Evolutionary conservation across 1,140 invertebrate species (phyloP).

Genomic region (Lethrus apterus): DNA sequence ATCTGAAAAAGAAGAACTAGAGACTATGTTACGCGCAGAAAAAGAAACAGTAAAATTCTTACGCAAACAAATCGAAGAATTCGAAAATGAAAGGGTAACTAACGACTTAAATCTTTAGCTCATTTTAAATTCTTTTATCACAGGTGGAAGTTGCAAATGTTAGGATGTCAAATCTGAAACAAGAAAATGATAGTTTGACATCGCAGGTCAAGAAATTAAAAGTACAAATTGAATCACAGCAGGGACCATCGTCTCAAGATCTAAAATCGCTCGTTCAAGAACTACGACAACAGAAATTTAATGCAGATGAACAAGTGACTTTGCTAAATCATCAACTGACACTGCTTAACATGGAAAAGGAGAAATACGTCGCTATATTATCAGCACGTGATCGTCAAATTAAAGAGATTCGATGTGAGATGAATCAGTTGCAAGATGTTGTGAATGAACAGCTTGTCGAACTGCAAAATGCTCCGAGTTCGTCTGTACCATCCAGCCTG

Average conservation of each 20-base stretch:
- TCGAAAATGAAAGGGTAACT: slow-evolving; percentile 22
- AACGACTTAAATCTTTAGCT: not conserved
- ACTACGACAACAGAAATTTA: slow-evolving; percentile 27
- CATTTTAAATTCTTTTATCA: not conserved
- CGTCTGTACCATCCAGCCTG: slow-evolving; percentile 5
- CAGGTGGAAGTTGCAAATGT: slow-evolving; percentile 2
- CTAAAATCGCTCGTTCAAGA: slow-evolving; percentile 27
- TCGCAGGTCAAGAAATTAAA: slow-evolving; percentile 10
- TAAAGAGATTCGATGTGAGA: slow-evolving; percentile 36
- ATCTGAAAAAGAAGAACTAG: slow-evolving; percentile 32
- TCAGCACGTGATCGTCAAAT: slow-evolving; percentile 33
- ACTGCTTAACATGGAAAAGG: slow-evolving; percentile 33
- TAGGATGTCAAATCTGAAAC: not conserved
- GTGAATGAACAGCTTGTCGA: slow-evolving; percentile 34
- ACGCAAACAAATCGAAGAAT: slow-evolving; percentile 28
- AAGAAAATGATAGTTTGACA: slow-evolving; percentile 9
- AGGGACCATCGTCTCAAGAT: slow-evolving; percentile 11
- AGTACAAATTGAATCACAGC: slow-evolving; percentile 10
- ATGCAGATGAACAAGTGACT: slow-evolving; percentile 24
- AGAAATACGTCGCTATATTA: slow-evolving; percentile 35
- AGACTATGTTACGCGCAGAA: slow-evolving; percentile 29
- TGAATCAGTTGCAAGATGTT: slow-evolving; percentile 35
- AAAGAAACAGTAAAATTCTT: slow-evolving; percentile 27
- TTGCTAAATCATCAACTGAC: slow-evolving; percentile 31
- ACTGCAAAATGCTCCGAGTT: slow-evolving; percentile 23